Evolutionary conservation across 2,113 vertebrate genomes (phyloP), one percentile per base, ranked within the genome.

Genomic region (Desmodus rotundus): DNA sequence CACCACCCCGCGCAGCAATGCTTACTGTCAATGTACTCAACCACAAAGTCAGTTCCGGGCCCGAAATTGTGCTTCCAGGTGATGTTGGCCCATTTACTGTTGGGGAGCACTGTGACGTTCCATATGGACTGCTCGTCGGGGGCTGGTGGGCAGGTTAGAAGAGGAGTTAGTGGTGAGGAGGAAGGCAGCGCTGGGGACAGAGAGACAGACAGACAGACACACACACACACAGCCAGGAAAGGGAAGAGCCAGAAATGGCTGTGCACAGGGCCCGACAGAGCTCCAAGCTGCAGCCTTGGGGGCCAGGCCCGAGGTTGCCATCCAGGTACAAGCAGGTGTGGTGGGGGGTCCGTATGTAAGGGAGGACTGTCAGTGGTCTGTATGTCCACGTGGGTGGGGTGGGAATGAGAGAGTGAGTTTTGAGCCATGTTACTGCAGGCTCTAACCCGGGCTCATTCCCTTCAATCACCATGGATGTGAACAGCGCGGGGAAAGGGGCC

Each of bases 21-120:
- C 99, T 99, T 99, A 99, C 99, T 99, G 99, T 99, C 99, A 97
- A 98, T 99, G 99, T 99, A 99, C 99, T 99, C 99, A 99, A 99
- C 98, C 99, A 99, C 99, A 99, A 99, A 99, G 98, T 99, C 98
- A 98, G 99, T 99, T 99, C 98, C 99, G 97, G 98, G 97, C 95
- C 99, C 99, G 99, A 99, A 99, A 99, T 99, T 99, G 99, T 99
- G 99, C 98, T 98, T 99, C 99, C 99, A 99, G 98, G 99, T 99
- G 99, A 99, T 98, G 98, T 99, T 99, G 99, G 99, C 99, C 99
- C 99, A 99, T 99, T 99, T 99, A 99, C 99, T 99, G 99, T 99
- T 99, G 98, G 99, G 98, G 98, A 99, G 99, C 98, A 99, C 99
- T 96, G 99, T 99, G 99, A 99, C 96, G 98, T 99, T 99, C 99